Evolutionary conservation across 1,140 invertebrate species (phyloP).

Genomic region (Papilio glaucus): DNA sequence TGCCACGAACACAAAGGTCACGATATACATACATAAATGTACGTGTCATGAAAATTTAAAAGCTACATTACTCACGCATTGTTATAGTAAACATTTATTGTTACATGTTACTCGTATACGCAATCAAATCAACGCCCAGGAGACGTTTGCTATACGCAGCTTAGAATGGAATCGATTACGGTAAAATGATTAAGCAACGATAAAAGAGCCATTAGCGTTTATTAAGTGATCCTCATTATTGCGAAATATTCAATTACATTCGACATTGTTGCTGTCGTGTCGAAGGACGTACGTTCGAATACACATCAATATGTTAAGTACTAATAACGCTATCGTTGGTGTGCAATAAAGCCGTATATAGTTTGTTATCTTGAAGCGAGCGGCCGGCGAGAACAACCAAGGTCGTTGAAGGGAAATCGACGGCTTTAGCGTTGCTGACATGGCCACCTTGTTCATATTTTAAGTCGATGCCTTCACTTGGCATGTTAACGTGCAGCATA

Average conservation of each 20-base stretch:
- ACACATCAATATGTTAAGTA: conserved; percentile 48
- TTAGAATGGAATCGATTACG: conserved; percentile 32
- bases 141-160: neutral
- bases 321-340: conserved; percentile 53
- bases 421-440: conserved; percentile 55
- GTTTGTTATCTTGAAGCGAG: conserved; percentile 64
- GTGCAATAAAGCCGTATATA: conserved; percentile 58
- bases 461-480: conserved; percentile 6
- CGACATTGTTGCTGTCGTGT: conserved; percentile 39
- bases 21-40: conserved; percentile 55
- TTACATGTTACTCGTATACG: conserved; percentile 1
- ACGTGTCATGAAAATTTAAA: conserved; percentile 69
- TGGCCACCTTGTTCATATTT: conserved; percentile 51
- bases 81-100: conserved; percentile 39
- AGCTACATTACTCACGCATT: conserved; percentile 54
- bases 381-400: conserved; percentile 61
- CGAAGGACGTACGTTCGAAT: conserved; percentile 32
- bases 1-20: conserved; percentile 65
- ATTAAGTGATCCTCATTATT: conserved; percentile 45
- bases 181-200: conserved; percentile 32
- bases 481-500: conserved; percentile 10
- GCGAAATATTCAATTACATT: conserved; percentile 45
- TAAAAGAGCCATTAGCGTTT: conserved; percentile 37
- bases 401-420: conserved; percentile 79
- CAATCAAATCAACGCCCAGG: neutral